phyloP scores from a whole-genome alignment of 23 tunicate genomes.

The Styela plicata region DNA sequence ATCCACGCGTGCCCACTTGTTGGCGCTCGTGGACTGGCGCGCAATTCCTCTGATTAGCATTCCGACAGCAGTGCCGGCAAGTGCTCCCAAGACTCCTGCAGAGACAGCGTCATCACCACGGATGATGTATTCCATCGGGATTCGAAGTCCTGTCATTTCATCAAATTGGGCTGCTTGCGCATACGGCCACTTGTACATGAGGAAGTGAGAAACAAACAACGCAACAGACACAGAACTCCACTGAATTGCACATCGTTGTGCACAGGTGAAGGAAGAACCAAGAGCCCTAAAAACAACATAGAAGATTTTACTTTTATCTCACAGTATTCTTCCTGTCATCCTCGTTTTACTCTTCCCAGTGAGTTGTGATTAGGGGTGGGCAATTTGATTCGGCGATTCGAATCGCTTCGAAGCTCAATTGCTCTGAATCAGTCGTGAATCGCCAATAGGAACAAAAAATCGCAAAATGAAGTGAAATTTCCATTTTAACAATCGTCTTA shows the following conservation, averaged over 20 bases:
- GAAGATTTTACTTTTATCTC: not conserved
- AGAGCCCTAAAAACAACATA: slow-evolving; percentile 10
- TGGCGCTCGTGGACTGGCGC: slow-evolving; percentile 16
- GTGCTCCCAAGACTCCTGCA: slow-evolving; percentile 45
- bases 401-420: no score
- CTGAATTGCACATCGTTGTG: slow-evolving; percentile 46
- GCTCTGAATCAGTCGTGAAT: no score
- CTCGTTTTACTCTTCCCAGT: no score
- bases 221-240: slow-evolving; percentile 54
- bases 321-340: not conserved
- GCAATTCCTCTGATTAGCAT: slow-evolving; percentile 22
- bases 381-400: no score
- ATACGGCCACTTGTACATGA: slow-evolving; percentile 44
- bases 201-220: slow-evolving; percentile 38
- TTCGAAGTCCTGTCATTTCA: slow-evolving; percentile 4
- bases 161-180: slow-evolving; percentile 15
- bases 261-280: slow-evolving; percentile 62
- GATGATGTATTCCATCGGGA: slow-evolving; percentile 19
- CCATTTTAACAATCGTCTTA: no score
- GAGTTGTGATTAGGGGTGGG: no score
- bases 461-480: no score
- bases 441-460: no score
- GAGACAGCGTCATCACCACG: slow-evolving; percentile 33
- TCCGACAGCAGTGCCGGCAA: slow-evolving; percentile 34
- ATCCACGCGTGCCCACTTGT: slow-evolving; percentile 54